Evolutionary conservation across 2,888 invertebrate species (phyloP), one percentile per base, ranked within the genome.

Genomic region (Villa cingulata): DNA sequence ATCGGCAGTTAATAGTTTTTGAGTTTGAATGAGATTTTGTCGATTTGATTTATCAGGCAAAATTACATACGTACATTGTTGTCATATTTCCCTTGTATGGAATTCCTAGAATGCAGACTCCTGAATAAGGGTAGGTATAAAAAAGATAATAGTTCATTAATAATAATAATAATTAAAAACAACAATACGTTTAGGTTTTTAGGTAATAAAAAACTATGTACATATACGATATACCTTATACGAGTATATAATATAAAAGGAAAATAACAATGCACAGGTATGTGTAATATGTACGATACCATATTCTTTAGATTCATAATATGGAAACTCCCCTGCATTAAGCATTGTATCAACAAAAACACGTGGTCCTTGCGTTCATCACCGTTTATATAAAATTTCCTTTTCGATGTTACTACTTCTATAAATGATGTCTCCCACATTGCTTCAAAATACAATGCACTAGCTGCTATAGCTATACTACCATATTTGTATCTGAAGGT

Each of bases 21-120:
- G 72, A 16, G 79, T 59, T 1, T 66, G 55, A 9, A 62, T 59
- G 10, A 80, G 57, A 19, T 65, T 72, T 3, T 64, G 59, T 1
- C 64, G 62, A 14, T 71, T 73, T 0, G 72, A 72, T 10, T 71
- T 62, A 23, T 68, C 68, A 0, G 84, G 83, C 42, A 81, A 64
- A 6, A 84, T 65, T 1, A 83, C 65, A n/a, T n/a, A n/a, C n/a
- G 58, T 80, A 81, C 78, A 84, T 79, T 1, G 74, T 72, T 43
- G 74, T 73, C 46, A 74, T 67, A 48, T 72, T 72, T 5, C 77
- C 78, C 61, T 77, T 75, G 63, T 83, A 84, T 0, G 83, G 82
- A 1, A 83, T 62, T 2, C 76, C 80, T 46, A 82, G 57, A 42
- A 82, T 76, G 53, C 77, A 75, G 49, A 74, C 77, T 19, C 73